Percentiles rank a stretch among this genome's conserved stretches.
phyloP scores from a whole-genome alignment of 2,888 invertebrate species.

The Scaptomyza flava region DNA sequence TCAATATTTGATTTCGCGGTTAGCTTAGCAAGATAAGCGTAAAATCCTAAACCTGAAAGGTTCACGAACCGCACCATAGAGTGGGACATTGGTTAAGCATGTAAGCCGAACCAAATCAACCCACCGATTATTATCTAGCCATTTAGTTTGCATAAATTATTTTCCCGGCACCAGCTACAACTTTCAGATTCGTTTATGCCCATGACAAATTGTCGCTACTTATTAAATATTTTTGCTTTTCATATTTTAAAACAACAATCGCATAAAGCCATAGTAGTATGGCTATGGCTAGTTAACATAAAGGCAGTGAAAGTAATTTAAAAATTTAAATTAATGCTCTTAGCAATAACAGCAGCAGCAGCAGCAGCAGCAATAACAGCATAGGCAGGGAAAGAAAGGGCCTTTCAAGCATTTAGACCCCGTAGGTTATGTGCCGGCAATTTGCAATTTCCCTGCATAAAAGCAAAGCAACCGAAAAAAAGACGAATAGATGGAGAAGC shows the following conservation, averaged over 20 bases:
- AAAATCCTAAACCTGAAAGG: no score
- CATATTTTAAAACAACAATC: conserved; percentile 60
- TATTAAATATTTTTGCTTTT: conserved; percentile 37
- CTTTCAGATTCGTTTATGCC: conserved; percentile 11
- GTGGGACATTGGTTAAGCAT: background rate
- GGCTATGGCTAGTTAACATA: conserved; percentile 28
- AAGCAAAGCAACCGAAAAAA: conserved; percentile 3
- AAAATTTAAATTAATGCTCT: conserved; percentile 62
- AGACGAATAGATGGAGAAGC: background rate
- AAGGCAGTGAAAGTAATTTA: conserved; percentile 72
- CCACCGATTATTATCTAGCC: conserved; percentile 12
- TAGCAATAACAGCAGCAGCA: conserved; percentile 11
- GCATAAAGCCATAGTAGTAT: conserved; percentile 21
- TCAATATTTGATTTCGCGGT: background rate
- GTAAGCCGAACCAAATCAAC: background rate
- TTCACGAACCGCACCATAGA: no score
- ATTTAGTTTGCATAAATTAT: conserved; percentile 29
- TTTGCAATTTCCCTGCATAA: conserved; percentile 71
- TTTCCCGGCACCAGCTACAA: background rate
- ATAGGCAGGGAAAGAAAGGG: conserved; percentile 42
- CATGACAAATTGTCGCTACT: conserved; percentile 19
- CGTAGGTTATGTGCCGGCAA: conserved; percentile 69
- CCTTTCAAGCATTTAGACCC: conserved; percentile 44
- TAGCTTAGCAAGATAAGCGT: no score
- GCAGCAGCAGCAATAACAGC: background rate